These are phyloP conservation scores for Piaya cayana DNA, from an alignment of 2,113 vertebrate species.

Conservation along the genomic window DNA sequence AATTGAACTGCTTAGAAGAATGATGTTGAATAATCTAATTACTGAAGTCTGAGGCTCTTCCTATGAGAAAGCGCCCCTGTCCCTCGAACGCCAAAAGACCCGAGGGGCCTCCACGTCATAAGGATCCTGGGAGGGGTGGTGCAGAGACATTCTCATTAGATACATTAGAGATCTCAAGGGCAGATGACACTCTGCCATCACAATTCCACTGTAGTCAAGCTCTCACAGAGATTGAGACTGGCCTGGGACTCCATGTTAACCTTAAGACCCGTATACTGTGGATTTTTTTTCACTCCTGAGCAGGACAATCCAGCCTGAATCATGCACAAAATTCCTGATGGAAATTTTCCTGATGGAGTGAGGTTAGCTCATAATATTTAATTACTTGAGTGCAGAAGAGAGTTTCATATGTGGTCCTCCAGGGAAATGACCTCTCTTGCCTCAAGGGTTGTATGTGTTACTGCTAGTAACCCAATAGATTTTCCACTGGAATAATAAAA, in stretches of 20 bases:
- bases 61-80: not conserved
- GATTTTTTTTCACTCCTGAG: not conserved
- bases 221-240: not conserved
- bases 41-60: not conserved
- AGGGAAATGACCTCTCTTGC: not conserved
- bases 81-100: not conserved
- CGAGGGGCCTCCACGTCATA: not conserved
- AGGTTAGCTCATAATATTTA: not conserved
- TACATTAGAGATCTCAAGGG: not conserved
- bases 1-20: not conserved
- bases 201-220: not conserved
- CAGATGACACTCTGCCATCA: not conserved
- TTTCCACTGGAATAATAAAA: not conserved
- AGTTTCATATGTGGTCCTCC: not conserved
- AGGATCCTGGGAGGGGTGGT: not conserved
- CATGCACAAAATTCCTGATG: not conserved
- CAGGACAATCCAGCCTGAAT: not conserved
- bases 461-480: not conserved
- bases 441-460: not conserved
- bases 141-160: not conserved
- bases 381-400: not conserved
- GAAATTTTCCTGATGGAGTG: not conserved
- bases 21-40: not conserved
- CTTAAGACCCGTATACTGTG: not conserved
- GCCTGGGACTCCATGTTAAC: not conserved